Evolutionary conservation across 2,888 invertebrate genomes (phyloP), one percentile per base, ranked within the genome.

Genomic region (Leucophenga montana): DNA sequence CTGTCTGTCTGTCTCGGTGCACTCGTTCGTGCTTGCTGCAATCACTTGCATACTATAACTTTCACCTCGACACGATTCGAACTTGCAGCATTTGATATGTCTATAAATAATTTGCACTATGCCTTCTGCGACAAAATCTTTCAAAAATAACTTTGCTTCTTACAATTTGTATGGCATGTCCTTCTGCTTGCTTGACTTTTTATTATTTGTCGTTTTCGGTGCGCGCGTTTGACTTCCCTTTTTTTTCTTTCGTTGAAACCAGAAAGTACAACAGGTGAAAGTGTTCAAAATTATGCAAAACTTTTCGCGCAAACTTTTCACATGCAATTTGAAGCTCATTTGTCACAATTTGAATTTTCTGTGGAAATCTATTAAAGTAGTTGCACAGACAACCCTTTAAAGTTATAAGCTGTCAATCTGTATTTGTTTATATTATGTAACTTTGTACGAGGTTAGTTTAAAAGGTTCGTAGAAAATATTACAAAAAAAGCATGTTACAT

Each of bases 41-140:
- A 72, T 69, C 73, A 74, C 71, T 71, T 74, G 62, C 68, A 67
- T 72, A 81, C 80, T 78, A 80, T 72, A 80, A 84, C 80, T 81
- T 81, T 81, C 80, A 81, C 80, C 84, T 64, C 48, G 62, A 70
- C 71, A 67, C 39, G 39, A 71, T 39, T 39, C 39, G 39, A 39
- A 39, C 39, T 39, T 39, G 39, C 11, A 39, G 39, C 39, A 39
- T 39, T 39, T 39, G 39, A 39, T 11, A 39, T 39, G 39, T 39
- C 39, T 39, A 39, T 39, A 39, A 39, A 39, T 39, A 39, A 39
- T 39, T 39, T 11, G 39, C 11, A 11, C 39, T 39, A 39, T 11
- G 39, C 39, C 39, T 39, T 39, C 50, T 70, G 66, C 69, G 59
- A 61, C 50, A 65, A 59, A 70, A 70, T 66, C 66, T 70, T 70